Evolutionary conservation across 1,140 invertebrate genomes (phyloP).

Genomic region (Scaptodrosophila lebanonensis): DNA sequence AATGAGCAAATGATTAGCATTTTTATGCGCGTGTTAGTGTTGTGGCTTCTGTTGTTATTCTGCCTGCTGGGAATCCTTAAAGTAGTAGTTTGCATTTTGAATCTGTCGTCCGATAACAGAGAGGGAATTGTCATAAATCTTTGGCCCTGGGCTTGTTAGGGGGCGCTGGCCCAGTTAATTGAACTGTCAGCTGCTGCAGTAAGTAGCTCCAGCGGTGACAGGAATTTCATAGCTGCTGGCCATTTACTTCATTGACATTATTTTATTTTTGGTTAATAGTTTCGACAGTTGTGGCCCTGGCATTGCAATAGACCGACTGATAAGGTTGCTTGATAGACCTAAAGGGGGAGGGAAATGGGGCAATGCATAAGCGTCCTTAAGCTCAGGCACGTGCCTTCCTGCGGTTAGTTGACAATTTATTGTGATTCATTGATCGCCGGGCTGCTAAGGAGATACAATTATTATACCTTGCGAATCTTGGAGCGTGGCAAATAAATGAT

Average conservation of each 20-base stretch:
- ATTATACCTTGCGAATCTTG: constrained; percentile 26
- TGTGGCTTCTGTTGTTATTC: too few species aligned
- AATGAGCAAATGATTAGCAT: constrained; percentile 74
- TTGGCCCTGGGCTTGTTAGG: too few species aligned
- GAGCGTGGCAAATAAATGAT: constrained; percentile 54
- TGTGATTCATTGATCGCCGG: constrained; percentile 17
- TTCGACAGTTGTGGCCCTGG: too few species aligned
- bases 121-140: constrained; percentile 31
- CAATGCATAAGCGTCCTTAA: too few species aligned
- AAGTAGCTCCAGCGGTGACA: too few species aligned
- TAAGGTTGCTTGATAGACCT: too few species aligned
- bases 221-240: too few species aligned
- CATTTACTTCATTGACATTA: too few species aligned
- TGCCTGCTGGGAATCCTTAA: constrained; percentile 5
- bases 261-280: too few species aligned
- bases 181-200: constrained; percentile 5
- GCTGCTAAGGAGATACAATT: constrained; percentile 2
- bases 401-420: constrained; percentile 18
- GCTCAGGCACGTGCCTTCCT: too few species aligned
- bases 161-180: constrained; percentile 36
- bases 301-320: too few species aligned
- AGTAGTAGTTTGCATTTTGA: constrained; percentile 19
- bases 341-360: too few species aligned
- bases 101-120: constrained; percentile 26
- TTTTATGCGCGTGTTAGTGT: constrained; percentile 39